phyloP scores from a whole-genome alignment of 2,797 vertebrate species.

The Microhierax caerulescens region DNA sequence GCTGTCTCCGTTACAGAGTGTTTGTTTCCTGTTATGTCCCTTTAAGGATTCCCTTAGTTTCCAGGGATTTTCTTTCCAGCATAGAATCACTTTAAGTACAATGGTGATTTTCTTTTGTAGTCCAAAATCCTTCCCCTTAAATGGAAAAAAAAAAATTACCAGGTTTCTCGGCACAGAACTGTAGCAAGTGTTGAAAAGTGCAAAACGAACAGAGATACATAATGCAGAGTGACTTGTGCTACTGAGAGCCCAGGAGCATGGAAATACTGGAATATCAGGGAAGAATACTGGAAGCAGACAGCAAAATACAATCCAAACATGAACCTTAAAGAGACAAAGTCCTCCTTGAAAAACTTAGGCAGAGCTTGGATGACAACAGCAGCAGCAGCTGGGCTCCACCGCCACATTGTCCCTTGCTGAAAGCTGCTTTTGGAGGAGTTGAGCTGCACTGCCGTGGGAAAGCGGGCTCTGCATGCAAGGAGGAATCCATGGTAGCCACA shows the following conservation, averaged over 20 bases:
- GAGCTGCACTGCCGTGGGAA: rapidly evolving
- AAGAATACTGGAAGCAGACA: neutral
- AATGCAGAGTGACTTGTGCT: neutral
- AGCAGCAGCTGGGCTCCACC: neutral
- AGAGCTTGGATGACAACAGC: neutral
- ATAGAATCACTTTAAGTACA: neutral
- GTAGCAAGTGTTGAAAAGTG: neutral
- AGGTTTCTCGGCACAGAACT: neutral
- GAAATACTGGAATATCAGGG: neutral
- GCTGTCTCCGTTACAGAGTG: neutral
- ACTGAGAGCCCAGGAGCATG: neutral
- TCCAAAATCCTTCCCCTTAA: neutral
- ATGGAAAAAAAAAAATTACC: neutral
- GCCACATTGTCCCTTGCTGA: neutral
- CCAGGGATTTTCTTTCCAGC: neutral
- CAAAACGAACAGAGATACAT: neutral
- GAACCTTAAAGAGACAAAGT: neutral
- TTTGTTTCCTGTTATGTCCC: neutral
- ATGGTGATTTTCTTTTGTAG: neutral
- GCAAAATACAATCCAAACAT: neutral
- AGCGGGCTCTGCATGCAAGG: neutral
- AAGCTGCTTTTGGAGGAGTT: neutral
- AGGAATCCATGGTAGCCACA: neutral
- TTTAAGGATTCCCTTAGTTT: constrained; percentile 15
- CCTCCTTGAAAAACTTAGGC: neutral